phyloP scores from a whole-genome alignment of 2,888 invertebrate species.

The Cephus sareptanus region DNA sequence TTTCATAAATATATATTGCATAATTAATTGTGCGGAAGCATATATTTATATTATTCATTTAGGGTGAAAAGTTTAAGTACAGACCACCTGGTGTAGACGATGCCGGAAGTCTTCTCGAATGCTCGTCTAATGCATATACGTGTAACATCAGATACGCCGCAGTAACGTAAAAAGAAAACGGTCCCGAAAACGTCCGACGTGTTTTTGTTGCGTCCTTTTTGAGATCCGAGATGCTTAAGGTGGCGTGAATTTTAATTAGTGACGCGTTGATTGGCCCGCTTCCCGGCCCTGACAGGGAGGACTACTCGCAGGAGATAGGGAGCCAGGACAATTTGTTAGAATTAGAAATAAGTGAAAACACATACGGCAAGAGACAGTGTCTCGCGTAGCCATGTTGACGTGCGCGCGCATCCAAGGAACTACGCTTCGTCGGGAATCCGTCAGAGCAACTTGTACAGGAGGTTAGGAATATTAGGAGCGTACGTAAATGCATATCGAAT shows the following conservation, averaged over 20 bases:
- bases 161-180: conserved; percentile 4
- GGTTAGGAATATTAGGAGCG: not conserved
- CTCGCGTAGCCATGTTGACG: not conserved
- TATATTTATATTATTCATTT: not conserved
- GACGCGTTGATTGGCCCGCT: conserved; percentile 23
- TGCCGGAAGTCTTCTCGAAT: not conserved
- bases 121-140: not conserved
- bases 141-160: conserved; percentile 15
- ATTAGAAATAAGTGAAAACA: conserved; percentile 25
- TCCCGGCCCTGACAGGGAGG: conserved; percentile 8
- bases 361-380: not conserved
- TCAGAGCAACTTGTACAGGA: not conserved
- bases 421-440: not conserved
- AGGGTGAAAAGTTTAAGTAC: not conserved
- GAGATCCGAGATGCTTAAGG: conserved; percentile 24
- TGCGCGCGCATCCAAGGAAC: not conserved
- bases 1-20: not conserved
- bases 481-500: not conserved
- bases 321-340: conserved; percentile 21
- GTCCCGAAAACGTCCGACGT: conserved; percentile 4
- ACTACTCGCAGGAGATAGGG: conserved; percentile 7
- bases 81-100: not conserved
- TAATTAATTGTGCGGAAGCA: not conserved
- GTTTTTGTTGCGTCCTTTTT: conserved; percentile 5
- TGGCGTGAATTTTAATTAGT: conserved; percentile 31